These are phyloP conservation scores for Paragorgia papillata DNA, from an alignment of 92 coral and sea anemone genomes.

Conservation along the genomic window DNA sequence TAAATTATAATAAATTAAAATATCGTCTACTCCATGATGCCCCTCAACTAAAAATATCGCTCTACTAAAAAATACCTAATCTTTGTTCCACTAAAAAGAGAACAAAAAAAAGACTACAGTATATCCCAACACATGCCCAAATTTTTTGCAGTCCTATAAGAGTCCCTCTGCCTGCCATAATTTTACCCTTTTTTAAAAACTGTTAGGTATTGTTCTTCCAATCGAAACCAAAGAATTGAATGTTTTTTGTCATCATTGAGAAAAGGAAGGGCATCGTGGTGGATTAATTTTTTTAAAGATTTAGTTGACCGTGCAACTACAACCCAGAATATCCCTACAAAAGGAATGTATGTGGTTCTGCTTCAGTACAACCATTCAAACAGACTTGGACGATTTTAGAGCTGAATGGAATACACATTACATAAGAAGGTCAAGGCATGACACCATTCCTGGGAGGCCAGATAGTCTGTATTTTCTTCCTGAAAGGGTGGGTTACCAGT, in stretches of 20 bases:
- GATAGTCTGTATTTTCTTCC: neutral
- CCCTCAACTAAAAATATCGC: too few species aligned
- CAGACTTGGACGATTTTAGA: neutral
- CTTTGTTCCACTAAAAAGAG: too few species aligned
- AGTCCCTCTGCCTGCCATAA: too few species aligned
- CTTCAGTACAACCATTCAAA: neutral
- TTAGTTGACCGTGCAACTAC: neutral
- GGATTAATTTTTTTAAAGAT: constrained; percentile 13
- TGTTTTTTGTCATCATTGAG: neutral
- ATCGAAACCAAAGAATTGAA: neutral
- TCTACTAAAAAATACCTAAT: too few species aligned
- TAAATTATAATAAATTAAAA: too few species aligned
- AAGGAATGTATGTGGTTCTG: constrained; percentile 21
- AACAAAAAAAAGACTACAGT: too few species aligned
- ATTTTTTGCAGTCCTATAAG: too few species aligned
- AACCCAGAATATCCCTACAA: neutral
- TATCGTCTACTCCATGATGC: too few species aligned
- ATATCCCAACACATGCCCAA: too few species aligned
- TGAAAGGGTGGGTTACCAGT: too few species aligned
- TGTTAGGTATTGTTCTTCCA: neutral
- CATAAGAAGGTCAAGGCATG: constrained; percentile 1
- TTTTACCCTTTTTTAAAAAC: too few species aligned
- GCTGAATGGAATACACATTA: constrained; percentile 1
- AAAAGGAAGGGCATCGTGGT: neutral
- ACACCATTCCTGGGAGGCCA: constrained; percentile 5